Conservation (phyloP, 1,140 invertebrate genomes). For the Melanaphis sacchari region DNA sequence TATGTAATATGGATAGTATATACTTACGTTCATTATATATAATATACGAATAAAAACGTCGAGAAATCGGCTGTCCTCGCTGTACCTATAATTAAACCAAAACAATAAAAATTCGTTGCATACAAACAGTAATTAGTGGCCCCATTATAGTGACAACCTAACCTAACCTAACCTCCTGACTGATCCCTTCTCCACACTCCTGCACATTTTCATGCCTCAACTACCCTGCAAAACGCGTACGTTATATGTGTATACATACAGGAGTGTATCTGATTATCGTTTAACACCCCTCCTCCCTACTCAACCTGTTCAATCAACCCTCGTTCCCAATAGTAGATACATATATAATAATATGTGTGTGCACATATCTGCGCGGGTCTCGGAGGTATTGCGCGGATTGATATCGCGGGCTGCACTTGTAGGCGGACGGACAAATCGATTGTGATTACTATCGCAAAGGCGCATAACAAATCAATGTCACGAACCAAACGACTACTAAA, state of each 20-base stretch:
- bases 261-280: neutral
- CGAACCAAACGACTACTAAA: neutral
- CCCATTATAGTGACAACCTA: neutral
- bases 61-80: slow-evolving; percentile 40
- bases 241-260: neutral
- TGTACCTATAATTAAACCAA: slow-evolving; percentile 47
- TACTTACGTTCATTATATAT: neutral
- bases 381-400: slow-evolving; percentile 31
- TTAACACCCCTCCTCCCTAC: neutral
- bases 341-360: neutral
- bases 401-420: neutral
- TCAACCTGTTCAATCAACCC: neutral
- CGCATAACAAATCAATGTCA: slow-evolving; percentile 9
- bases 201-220: neutral
- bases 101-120: slow-evolving; percentile 28
- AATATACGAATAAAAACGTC: neutral
- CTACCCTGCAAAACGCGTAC: neutral
- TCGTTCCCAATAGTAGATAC: neutral
- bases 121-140: neutral
- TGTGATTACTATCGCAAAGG: slow-evolving; percentile 6
- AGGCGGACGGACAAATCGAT: slow-evolving; percentile 26
- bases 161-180: neutral
- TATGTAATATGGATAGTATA: neutral
- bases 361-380: neutral
- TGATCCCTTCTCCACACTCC: neutral